These are phyloP conservation scores for Pitta sordida DNA, from an alignment of 2,113 vertebrate genomes.

Conservation along the genomic window DNA sequence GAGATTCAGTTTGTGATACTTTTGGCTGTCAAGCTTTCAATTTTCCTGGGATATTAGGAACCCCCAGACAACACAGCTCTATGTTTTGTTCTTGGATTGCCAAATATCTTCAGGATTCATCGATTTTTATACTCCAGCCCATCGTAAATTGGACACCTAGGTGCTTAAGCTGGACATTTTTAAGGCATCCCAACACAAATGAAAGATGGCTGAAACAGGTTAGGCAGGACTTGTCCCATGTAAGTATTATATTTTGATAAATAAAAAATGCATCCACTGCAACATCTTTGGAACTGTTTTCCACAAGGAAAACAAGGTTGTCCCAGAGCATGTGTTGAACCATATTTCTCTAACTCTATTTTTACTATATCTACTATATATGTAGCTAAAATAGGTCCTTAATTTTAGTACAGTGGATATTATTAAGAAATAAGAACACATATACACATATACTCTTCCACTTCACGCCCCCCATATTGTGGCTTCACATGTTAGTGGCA, in stretches of 20 bases:
- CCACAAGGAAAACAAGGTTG: not conserved
- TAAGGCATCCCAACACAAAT: not conserved
- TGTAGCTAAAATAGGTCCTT: not conserved
- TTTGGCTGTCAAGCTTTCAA: not conserved
- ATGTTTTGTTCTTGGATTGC: not conserved
- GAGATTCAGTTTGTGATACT: not conserved
- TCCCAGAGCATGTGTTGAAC: not conserved
- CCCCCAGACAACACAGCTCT: not conserved
- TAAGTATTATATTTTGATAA: not conserved
- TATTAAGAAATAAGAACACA: not conserved
- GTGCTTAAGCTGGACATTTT: not conserved
- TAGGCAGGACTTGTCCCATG: not conserved
- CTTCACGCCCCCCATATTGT: too few species aligned
- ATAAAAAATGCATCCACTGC: not conserved
- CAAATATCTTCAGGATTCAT: not conserved
- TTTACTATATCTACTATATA: not conserved
- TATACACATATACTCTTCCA: too few species aligned
- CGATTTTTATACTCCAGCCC: not conserved
- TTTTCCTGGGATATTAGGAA: not conserved
- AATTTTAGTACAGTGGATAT: not conserved
- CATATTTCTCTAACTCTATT: not conserved
- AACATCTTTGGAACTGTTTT: not conserved
- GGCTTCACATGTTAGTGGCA: too few species aligned
- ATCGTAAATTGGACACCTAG: not conserved
- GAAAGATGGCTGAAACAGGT: not conserved